These are phyloP conservation scores for Chiloscyllium plagiosum DNA, from an alignment of 2,113 vertebrate genomes.

Conservation along the genomic window DNA sequence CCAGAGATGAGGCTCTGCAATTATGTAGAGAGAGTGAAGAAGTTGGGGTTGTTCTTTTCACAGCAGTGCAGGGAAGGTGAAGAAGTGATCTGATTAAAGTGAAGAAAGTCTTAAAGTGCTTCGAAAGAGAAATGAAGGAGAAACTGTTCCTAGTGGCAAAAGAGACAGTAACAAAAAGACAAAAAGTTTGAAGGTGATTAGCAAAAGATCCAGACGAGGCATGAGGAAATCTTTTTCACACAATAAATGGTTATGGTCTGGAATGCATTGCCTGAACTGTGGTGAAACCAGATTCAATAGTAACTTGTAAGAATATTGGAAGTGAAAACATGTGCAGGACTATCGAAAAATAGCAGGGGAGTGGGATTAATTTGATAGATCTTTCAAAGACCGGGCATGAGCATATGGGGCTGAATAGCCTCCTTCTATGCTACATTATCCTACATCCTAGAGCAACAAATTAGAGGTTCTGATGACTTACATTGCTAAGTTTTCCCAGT, in stretches of 20 bases:
- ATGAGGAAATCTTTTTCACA: not conserved
- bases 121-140: not conserved
- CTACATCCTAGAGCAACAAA: no score
- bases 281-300: not conserved
- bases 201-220: not conserved
- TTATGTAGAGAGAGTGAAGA: not conserved
- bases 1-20: not conserved
- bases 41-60: not conserved
- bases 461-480: not conserved
- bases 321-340: not conserved
- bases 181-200: not conserved
- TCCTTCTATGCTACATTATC: not conserved
- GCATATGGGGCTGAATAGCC: not conserved
- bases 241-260: not conserved
- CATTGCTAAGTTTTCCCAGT: not conserved
- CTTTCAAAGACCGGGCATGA: not conserved
- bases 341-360: not conserved
- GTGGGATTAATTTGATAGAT: not conserved
- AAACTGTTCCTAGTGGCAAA: not conserved
- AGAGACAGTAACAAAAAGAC: not conserved
- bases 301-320: not conserved
- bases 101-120: not conserved
- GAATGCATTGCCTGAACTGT: not conserved
- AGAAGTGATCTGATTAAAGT: not conserved
- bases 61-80: no score